These are phyloP conservation scores for Noctua janthina DNA, from an alignment of 2,888 invertebrate species.

Conservation along the genomic window DNA sequence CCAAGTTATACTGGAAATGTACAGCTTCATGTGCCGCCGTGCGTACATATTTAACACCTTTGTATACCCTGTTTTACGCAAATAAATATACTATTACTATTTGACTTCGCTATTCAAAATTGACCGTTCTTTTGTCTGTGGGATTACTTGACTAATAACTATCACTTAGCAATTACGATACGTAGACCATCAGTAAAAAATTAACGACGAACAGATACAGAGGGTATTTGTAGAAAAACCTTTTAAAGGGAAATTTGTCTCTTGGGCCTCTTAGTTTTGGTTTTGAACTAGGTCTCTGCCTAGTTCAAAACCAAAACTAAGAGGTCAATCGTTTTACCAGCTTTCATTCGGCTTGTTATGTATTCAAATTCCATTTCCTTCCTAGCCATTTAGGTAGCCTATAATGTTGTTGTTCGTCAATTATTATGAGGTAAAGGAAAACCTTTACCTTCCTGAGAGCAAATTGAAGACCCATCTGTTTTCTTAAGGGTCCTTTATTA, in stretches of 20 bases:
- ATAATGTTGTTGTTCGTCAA: constrained; percentile 51
- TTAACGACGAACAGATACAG: background rate
- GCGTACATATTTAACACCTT: no score
- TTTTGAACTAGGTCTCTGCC: constrained; percentile 37
- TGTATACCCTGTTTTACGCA: no score
- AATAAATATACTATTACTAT: no score
- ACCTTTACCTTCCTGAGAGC: constrained; percentile 18
- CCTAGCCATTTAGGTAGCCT: constrained; percentile 31
- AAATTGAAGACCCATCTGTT: constrained; percentile 49
- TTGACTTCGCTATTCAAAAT: background rate
- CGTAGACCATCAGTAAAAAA: background rate
- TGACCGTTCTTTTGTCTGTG: background rate
- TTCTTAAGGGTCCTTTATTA: constrained; percentile 51
- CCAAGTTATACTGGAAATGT: no score
- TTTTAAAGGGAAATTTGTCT: constrained; percentile 49
- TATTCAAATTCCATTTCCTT: constrained; percentile 57
- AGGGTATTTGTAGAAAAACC: constrained; percentile 41
- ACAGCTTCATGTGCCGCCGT: no score
- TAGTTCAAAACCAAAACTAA: no score
- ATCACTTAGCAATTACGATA: constrained; percentile 11
- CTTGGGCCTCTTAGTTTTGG: constrained; percentile 28
- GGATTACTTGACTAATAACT: constrained; percentile 16
- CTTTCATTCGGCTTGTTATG: constrained; percentile 58
- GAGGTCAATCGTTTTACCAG: constrained; percentile 31
- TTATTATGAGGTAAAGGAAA: constrained; percentile 44